Evolutionary conservation across 2,888 invertebrate species (phyloP), one percentile per base, ranked within the genome.

Genomic region (Gymnosoma rotundatum): DNA sequence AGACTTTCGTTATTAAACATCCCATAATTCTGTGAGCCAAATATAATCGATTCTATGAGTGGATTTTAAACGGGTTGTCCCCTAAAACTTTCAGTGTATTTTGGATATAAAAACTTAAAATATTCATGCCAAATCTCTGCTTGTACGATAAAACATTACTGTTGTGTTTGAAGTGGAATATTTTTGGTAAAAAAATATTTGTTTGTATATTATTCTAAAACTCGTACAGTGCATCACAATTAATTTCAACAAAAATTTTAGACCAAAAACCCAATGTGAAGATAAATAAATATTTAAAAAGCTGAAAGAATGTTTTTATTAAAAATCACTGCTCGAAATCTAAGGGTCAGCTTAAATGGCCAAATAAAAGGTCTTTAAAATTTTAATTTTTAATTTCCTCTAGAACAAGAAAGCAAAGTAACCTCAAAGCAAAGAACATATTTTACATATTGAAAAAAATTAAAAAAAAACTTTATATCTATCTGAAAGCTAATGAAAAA

Each of bases 81-180:
- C 16, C 20, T 6, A 38, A 0, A 16, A 32, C 52, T 61, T 32
- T 4, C 20, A 78, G 38, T 70, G 54, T 63, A 54, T 54, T 48
- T 32, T 0, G 32, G 32, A 5, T 32, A 32, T 4, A 32, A 32
- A 56, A 70, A 63, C 60, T 79, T 78, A 48, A 20, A 6, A 79
- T 66, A 73, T 79, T 38, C 66, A 21, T 42, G 66, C 12, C 54
- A 76, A 84, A 81, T 84, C 78, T 74, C 52, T 74, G 58, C 69
- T 73, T 76, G 78, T 76, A 58, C 36, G 12, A 32, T 48, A 69
- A 73, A 83, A 70, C 38, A 60, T 73, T 73, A 64, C 67, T 58
- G 48, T 64, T 42, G 18, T 75, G 9, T 54, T 48, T 38, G 6
- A 20, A 16, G 16, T 63, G 12, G 66, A 58, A 70, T 52, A 42